phyloP scores from a whole-genome alignment of 2,888 invertebrate genomes.

The Melieria crassipennis region DNA sequence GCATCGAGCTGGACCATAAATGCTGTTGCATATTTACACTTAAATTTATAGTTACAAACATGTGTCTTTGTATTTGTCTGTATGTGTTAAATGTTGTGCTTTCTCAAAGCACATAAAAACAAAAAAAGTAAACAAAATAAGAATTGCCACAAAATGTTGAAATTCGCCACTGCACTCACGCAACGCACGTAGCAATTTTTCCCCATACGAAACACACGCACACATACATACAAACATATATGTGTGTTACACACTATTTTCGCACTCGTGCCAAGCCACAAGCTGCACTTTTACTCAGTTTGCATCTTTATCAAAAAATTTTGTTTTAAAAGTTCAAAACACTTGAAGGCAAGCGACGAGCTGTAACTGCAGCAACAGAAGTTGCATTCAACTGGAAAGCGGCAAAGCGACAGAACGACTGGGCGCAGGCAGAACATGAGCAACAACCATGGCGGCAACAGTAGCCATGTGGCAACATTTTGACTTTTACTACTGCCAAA shows the following conservation, averaged over 20 bases:
- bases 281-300: no score
- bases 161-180: conserved; percentile 22
- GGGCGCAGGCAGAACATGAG: no score
- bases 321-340: conserved; percentile 57
- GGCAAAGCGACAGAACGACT: no score
- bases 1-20: neutral
- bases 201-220: conserved; percentile 13
- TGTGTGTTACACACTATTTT: neutral
- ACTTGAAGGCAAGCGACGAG: conserved; percentile 40
- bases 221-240: neutral
- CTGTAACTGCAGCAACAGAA: no score
- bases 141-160: conserved; percentile 25
- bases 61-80: conserved; percentile 3
- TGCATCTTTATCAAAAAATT: conserved; percentile 55
- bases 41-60: neutral
- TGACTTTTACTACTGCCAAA: no score
- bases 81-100: neutral
- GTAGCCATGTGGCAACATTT: no score
- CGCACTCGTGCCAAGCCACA: no score
- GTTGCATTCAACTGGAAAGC: no score
- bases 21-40: neutral
- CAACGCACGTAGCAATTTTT: conserved; percentile 19
- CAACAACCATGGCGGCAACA: no score
- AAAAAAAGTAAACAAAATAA: neutral
- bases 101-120: no score